Evolutionary conservation across 2,888 invertebrate genomes (phyloP).

Genomic region (Thumatha senex): DNA sequence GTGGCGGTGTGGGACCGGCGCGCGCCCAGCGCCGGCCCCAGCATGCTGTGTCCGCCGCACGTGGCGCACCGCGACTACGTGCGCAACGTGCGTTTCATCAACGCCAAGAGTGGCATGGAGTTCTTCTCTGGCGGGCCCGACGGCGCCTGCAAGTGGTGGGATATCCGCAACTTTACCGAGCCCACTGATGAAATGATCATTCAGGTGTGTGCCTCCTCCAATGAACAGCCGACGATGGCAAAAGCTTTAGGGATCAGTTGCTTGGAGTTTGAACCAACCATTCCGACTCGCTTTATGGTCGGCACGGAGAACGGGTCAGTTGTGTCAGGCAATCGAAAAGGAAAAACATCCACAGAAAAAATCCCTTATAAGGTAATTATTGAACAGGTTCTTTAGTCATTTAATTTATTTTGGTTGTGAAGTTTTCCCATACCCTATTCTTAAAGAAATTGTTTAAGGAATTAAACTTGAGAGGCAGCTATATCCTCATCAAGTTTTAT

Average conservation of each 20-base stretch:
- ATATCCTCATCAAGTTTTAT: too few relatives aligned
- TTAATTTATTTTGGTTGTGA: too few relatives aligned
- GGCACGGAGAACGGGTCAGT: conserved; percentile 87
- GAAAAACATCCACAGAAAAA: conserved; percentile 86
- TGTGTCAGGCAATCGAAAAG: conserved; percentile 88
- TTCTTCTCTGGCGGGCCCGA: conserved; percentile 96
- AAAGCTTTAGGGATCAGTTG: conserved; percentile 84
- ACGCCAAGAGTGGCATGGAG: conserved; percentile 95
- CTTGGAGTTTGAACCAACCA: conserved; percentile 88
- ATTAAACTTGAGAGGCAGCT: too few relatives aligned
- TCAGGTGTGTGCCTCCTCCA: conserved; percentile 73
- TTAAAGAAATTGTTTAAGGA: too few relatives aligned
- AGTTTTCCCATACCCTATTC: too few relatives aligned
- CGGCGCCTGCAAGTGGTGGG: conserved; percentile 94
- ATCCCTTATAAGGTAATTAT: conserved; percentile 80
- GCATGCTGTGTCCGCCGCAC: conserved; percentile 88
- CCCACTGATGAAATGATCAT: conserved; percentile 86
- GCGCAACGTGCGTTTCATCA: conserved; percentile 92
- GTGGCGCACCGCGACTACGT: conserved; percentile 94
- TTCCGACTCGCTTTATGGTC: conserved; percentile 89
- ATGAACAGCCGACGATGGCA: conserved; percentile 78
- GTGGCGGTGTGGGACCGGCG: conserved; percentile 90
- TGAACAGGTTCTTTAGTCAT: background rate
- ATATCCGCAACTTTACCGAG: conserved; percentile 85
- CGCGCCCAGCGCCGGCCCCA: conserved; percentile 85